A percentile compares a stretch with the other conserved stretches of the same genome.
phyloP scores from a whole-genome alignment of 2,113 vertebrate species.

The Leptodactylus fuscus region DNA sequence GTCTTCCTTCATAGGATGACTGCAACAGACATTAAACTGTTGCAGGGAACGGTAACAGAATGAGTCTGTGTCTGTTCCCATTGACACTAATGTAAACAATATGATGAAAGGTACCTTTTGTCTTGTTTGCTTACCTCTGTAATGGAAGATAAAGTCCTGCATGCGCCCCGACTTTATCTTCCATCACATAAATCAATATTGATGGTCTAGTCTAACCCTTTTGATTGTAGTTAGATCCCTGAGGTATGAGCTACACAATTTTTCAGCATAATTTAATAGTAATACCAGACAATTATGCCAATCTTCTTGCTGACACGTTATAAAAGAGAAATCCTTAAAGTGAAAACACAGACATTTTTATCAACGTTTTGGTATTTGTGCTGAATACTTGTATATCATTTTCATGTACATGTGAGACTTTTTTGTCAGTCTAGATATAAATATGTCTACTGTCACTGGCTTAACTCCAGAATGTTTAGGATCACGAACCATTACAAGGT shows the following conservation, averaged over 20 bases:
- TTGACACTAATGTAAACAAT: no score
- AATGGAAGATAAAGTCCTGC: no score
- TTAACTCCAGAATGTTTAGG: not conserved
- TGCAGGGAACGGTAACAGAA: no score
- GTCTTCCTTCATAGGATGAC: no score
- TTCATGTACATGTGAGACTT: not conserved
- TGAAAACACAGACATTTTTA: conserved; percentile 21
- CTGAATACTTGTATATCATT: conserved; percentile 2
- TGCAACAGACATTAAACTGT: no score
- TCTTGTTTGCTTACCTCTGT: no score
- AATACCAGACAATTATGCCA: not conserved
- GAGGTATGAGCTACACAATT: not conserved
- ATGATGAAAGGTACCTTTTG: no score
- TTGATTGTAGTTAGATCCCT: not conserved
- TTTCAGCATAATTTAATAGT: not conserved
- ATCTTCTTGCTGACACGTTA: not conserved
- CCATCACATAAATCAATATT: no score
- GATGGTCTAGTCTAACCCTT: no score
- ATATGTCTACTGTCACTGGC: conserved; percentile 20
- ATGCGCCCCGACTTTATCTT: no score
- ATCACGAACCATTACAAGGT: conserved; percentile 11
- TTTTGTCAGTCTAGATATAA: conserved; percentile 4
- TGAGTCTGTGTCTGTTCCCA: no score
- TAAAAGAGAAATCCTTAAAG: not conserved
- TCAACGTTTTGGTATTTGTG: conserved; percentile 16